phyloP scores from a whole-genome alignment of 1,140 invertebrate species.

The Lithobius niger region DNA sequence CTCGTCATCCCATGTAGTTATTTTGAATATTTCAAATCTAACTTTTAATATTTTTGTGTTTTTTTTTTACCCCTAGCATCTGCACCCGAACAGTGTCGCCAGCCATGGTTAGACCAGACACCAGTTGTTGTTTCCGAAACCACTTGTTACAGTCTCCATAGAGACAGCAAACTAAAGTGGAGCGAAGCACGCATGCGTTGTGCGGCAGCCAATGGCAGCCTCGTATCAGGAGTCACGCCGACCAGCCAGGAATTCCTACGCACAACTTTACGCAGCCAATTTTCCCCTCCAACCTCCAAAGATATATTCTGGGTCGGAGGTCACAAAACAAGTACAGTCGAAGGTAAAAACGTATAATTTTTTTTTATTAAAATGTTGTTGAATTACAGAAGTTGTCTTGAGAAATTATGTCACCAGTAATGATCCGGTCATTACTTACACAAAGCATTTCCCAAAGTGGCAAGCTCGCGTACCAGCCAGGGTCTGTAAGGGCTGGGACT shows the following conservation, averaged over 20 bases:
- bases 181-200: background rate
- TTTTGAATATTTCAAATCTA: no score
- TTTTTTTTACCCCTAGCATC: background rate
- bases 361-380: no score
- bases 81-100: background rate
- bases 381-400: no score
- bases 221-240: background rate
- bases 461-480: no score
- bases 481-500: no score
- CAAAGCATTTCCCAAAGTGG: no score
- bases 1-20: no score
- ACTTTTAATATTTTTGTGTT: no score
- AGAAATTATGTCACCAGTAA: no score
- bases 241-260: background rate
- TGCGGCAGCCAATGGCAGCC: background rate
- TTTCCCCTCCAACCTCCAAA: background rate
- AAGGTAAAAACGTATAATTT: no score
- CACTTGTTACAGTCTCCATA: background rate
- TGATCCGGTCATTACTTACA: no score
- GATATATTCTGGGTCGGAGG: background rate
- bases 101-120: background rate
- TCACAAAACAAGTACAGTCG: background rate
- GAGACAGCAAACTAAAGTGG: background rate
- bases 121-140: background rate
- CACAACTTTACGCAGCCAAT: background rate